A percentile compares a stretch with the other conserved stretches of the same genome.
These are phyloP conservation scores for Heliocidaris tuberculata DNA, from an alignment of 35 echinoderm and acorn worm genomes.

Conservation along the genomic window DNA sequence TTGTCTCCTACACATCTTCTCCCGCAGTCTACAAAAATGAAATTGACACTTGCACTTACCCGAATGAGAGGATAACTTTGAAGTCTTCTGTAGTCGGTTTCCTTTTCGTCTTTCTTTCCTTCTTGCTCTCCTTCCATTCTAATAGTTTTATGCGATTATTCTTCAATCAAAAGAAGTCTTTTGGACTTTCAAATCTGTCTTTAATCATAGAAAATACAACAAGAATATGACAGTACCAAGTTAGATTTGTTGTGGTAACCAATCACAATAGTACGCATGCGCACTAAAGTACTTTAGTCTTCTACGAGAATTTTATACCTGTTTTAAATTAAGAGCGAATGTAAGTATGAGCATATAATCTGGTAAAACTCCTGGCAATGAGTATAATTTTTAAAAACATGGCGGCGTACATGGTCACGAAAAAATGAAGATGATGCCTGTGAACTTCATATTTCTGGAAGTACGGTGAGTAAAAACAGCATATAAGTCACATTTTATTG, in stretches of 20 bases:
- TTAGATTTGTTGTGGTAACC: constrained; percentile 66
- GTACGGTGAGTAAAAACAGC: too few species aligned
- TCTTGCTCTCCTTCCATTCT: constrained; percentile 87
- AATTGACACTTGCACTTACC: constrained; percentile 46
- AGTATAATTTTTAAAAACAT: neutral
- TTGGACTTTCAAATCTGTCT: neutral
- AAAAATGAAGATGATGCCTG: neutral
- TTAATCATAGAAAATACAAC: neutral
- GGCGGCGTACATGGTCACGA: neutral
- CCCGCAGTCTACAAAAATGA: too few species aligned
- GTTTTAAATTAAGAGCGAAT: too few species aligned
- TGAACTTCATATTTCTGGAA: too few species aligned
- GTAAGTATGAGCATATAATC: too few species aligned
- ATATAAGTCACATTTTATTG: too few species aligned
- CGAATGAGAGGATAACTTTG: constrained; percentile 97
- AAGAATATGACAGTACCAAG: neutral
- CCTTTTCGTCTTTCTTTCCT: constrained; percentile 99
- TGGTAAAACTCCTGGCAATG: neutral
- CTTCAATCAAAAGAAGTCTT: neutral
- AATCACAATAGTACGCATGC: constrained; percentile 42
- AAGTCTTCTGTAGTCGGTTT: constrained; percentile 88
- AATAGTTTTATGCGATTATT: neutral
- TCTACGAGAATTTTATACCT: neutral
- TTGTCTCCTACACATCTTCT: too few species aligned
- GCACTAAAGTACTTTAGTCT: neutral